Base-by-base conservation (phyloP, 1,140 invertebrate genomes). In the Tetramorium parvispinum region DNA sequence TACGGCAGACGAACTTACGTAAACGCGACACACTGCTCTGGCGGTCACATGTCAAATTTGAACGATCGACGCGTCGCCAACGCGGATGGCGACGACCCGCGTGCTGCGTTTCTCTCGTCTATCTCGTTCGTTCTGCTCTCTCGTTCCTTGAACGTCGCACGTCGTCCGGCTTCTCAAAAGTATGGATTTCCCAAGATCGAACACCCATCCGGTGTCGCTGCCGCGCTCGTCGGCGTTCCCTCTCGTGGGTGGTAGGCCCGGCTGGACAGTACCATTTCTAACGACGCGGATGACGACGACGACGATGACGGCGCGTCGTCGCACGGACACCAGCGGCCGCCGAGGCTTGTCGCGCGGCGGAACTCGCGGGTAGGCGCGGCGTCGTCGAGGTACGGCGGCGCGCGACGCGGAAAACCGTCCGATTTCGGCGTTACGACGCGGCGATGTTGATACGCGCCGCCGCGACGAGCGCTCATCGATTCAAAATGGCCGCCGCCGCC, bases 401-500 rank as follows among this genome's bases (percentile, higher is more conserved):
- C 59, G 43, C 49, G 61, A 11, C 61, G 32, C 77, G 53, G 3
- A 65, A 61, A 66, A 85, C 77, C 37, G 66, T 81, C 85, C 88
- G 68, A 87, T 79, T 81, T 90, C 76, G 85, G 85, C 51, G 51
- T 75, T 75, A 63, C 21, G 61, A 65, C 68, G 66, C 79, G 66
- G 55, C 53, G 68, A 87, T 61, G 59, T 87, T 89, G 79, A 89
- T 79, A 89, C 70, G 79, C 78, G 88, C 57, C 79, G 85, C 77
- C 75, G 85, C 88, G 86, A 57, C 73, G 61, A 46, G 53, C 76
- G 85, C 78, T 88, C 85, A 85, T 88, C 88, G 81, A 91, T 91
- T 91, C 90, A 91, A 91, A 91, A 91, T 91, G 90, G 90, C 87
- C 79, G 88, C 87, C 59, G 77, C 53, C 87, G 82, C 18, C 5